Base-by-base conservation (phyloP, 2,888 invertebrate genomes). In the Tiliacea aurago region DNA sequence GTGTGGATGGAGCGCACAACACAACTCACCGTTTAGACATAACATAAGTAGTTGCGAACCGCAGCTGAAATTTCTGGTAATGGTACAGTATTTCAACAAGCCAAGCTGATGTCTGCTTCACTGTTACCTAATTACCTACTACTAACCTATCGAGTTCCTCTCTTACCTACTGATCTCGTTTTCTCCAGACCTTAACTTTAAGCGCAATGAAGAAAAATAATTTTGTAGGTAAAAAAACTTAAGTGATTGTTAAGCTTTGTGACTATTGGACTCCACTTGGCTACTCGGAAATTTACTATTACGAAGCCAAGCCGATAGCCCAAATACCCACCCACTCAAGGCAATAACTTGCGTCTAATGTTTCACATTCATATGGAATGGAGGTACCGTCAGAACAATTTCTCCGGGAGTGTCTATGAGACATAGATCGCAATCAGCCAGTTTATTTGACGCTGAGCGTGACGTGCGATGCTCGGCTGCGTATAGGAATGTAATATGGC, bases 401-500 rank as follows among this genome's bases (percentile, higher is more conserved):
- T 73, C 71, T 72, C 70, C 56, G 53, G 61, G 70, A 76, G 71
- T 72, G 75, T 72, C 61, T 63, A 67, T 68, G 63, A 67, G 43
- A 56, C 71, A 76, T 83, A 81, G 86, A 87, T 87, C 70, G 81
- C 80, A 87, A 87, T 88, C 82, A 83, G 78, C 77, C 73, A 76
- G 79, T 87, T 84, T 87, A 87, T 87, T 84, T 83, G 84, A 84
- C 78, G 74, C 53, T 55, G 58, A 74, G 72, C 67, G 70, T 84
- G 83, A 81, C 77, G 74, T 77, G 80, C 47, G 69, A 72, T 75
- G 70, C 74, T 74, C 68, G 75, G 76, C 76, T 84, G 87, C 82
- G 87, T 91, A 91, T 88, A 92, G 94, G 95, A 95, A 95, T 95
- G 96, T 92, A 95, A 95, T 95, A 93, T 89, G 81, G 89, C 86